Evolutionary conservation across 2,797 vertebrate species (phyloP).

Genomic region (Enteromius paludinosus): DNA sequence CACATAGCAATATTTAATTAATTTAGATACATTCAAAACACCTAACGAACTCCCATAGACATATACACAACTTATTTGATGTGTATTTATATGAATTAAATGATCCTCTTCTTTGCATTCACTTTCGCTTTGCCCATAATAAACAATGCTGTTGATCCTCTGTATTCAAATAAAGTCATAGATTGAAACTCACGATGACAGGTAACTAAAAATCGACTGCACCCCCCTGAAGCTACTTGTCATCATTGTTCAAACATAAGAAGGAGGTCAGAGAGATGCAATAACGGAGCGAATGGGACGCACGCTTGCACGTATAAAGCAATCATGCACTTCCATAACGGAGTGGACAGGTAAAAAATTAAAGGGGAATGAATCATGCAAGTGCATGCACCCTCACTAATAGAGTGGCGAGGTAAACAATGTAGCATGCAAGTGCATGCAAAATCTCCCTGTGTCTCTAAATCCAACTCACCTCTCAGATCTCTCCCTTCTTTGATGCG

Average conservation of each 20-base stretch:
- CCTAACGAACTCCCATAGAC: background rate
- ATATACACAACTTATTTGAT: background rate
- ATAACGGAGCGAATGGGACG: background rate
- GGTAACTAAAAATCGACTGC: background rate
- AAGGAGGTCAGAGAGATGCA: constrained; percentile 4
- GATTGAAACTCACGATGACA: background rate
- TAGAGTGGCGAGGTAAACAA: background rate
- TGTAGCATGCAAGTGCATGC: background rate
- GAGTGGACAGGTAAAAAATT: background rate
- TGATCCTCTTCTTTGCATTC: background rate
- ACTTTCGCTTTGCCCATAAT: background rate
- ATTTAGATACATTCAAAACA: background rate
- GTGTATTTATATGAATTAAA: background rate
- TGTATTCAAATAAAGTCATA: background rate
- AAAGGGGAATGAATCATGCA: background rate
- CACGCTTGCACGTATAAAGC: background rate
- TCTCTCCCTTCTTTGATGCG: constrained; percentile 89
- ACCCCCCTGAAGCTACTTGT: background rate
- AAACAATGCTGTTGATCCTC: background rate
- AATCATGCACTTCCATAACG: constrained; percentile 1
- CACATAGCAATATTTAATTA: too few species aligned
- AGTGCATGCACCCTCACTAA: background rate
- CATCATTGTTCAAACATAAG: background rate
- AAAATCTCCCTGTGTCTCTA: background rate
- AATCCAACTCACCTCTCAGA: constrained; percentile 83